A percentile compares a stretch with the other conserved stretches of the same genome.
phyloP scores from a whole-genome alignment of 2,888 invertebrate genomes.

The Drosophila emarginata region DNA sequence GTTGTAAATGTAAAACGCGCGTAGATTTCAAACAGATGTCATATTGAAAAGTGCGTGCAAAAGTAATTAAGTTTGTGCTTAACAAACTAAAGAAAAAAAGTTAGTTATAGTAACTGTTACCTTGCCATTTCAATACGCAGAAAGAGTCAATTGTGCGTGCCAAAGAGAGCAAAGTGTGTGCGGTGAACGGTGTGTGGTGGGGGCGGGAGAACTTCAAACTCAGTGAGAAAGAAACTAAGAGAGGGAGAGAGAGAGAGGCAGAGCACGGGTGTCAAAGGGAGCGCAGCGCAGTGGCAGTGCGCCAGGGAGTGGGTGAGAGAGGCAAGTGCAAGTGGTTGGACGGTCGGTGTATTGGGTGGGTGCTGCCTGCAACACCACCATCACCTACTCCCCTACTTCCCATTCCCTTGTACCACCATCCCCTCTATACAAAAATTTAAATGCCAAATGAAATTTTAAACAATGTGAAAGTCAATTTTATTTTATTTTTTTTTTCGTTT shows the following conservation, averaged over 20 bases:
- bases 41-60: conserved; percentile 49
- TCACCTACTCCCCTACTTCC: background rate
- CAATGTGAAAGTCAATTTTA: conserved; percentile 44
- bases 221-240: background rate
- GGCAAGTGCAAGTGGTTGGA: conserved; percentile 68
- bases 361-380: conserved; percentile 29
- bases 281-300: conserved; percentile 15
- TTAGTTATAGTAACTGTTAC: conserved; percentile 1
- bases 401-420: background rate
- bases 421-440: conserved; percentile 26
- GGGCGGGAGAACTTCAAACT: conserved; percentile 3
- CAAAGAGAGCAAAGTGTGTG: conserved; percentile 31
- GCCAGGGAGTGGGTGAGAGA: conserved; percentile 12
- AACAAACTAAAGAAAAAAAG: conserved; percentile 39
- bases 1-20: conserved; percentile 13
- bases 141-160: conserved; percentile 51
- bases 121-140: conserved; percentile 15
- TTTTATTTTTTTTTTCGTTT: background rate
- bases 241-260: conserved; percentile 16
- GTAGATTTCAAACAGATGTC: background rate
- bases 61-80: conserved; percentile 39
- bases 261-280: no score
- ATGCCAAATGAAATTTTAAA: conserved; percentile 29
- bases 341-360: conserved; percentile 58
- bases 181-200: background rate